Evolutionary conservation across 2,797 vertebrate genomes (phyloP), one percentile per base, ranked within the genome.

Genomic region (Lutjanus argentimaculatus): DNA sequence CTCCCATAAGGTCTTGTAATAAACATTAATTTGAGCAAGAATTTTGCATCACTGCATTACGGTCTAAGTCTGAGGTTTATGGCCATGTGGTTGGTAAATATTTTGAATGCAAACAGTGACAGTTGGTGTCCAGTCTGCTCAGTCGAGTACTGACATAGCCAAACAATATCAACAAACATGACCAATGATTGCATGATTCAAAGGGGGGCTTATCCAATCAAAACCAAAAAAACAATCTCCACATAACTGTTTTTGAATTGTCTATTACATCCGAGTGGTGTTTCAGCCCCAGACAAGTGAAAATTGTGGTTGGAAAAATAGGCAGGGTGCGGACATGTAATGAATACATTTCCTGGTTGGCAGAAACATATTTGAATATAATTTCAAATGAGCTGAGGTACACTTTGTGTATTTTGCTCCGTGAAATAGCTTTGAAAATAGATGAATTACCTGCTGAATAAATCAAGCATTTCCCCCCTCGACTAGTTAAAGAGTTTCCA

Each of bases 331-430:
- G 82, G 72, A 82, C 76, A 75, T 79, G 79, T 82, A 85, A 87
- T 88, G 89, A 90, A 90, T 88, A 84, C 64, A 87, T 89, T 88
- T 87, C 81, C 85, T 88, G 85, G 57, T 77, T 57, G 82, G 59
- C 71, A 86, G 80, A 78, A 85, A 85, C 80, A 74, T 87, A 83
- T 90, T 85, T 84, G 73, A 87, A 90, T 86, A 79, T 81, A 79
- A 88, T 90, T 89, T 89, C 76, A 88, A 82, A 84, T 77, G 68
- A 90, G 88, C 67, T 70, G 80, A 64, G 52, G 53, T 64, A 67
- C 82, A 85, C 65, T 78, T 80, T 84, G 62, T 86, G 22, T 74
- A 83, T 82, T 86, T 83, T 73, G 22, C 64, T 67, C 55, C n/a
- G 52, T 79, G 72, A 61, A 83, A 86, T 73, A 68, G 77, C 77